phyloP scores from a whole-genome alignment of 2,888 invertebrate species.

The Drosophila suboccidentalis region DNA sequence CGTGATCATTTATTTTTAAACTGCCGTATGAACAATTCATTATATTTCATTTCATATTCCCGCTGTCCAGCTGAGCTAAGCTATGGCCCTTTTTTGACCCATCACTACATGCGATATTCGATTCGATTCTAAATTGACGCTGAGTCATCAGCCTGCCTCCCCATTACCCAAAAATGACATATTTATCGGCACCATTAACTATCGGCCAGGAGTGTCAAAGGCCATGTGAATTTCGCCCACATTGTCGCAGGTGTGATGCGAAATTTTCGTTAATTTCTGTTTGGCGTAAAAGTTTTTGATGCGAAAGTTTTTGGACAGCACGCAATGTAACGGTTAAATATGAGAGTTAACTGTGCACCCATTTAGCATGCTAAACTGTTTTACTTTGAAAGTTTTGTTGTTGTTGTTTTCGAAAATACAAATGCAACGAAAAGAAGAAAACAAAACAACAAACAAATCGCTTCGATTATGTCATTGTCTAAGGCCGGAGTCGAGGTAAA shows the following conservation, averaged over 20 bases:
- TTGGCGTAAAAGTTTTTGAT: constrained; percentile 23
- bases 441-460: constrained; percentile 22
- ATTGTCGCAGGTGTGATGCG: constrained; percentile 12
- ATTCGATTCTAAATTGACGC: constrained; percentile 44
- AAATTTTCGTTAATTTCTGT: constrained; percentile 15
- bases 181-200: constrained; percentile 25
- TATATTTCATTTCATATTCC: constrained; percentile 19
- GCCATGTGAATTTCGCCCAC: constrained; percentile 27
- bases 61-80: constrained; percentile 31
- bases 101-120: constrained; percentile 23
- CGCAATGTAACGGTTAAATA: constrained; percentile 33
- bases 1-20: constrained; percentile 64
- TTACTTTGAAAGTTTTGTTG: constrained; percentile 38
- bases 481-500: constrained; percentile 41
- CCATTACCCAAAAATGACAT: neutral
- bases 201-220: constrained; percentile 18
- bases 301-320: constrained; percentile 20
- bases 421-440: constrained; percentile 37
- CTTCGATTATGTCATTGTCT: constrained; percentile 71
- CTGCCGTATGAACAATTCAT: constrained; percentile 29
- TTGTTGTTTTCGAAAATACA: constrained; percentile 33
- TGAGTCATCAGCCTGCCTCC: constrained; percentile 41
- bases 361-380: constrained; percentile 18
- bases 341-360: neutral
- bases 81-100: constrained; percentile 27